phyloP scores from a whole-genome alignment of 2,113 vertebrate species.

The Onychorhynchus coronatus region DNA sequence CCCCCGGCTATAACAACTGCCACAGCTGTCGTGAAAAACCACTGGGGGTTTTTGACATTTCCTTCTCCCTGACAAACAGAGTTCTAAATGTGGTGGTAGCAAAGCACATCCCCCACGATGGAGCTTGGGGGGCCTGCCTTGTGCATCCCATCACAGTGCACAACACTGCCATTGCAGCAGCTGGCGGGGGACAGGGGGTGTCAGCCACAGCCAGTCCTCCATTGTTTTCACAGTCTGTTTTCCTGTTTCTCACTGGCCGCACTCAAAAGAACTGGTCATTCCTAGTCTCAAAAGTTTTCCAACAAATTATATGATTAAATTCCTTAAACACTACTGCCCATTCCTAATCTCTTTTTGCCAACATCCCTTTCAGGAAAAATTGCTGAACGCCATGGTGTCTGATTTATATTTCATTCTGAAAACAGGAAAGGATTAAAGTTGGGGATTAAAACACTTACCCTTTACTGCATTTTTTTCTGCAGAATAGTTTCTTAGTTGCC shows the following conservation, averaged over 20 bases:
- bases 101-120: not conserved
- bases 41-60: not conserved
- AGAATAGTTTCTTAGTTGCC: slow-evolving; percentile 76
- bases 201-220: not conserved
- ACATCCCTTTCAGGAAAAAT: slow-evolving; percentile 75
- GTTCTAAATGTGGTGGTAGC: not conserved
- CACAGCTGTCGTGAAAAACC: not conserved
- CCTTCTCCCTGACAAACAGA: not conserved
- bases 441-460: slow-evolving; percentile 80
- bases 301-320: slow-evolving; percentile 77
- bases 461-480: slow-evolving; percentile 68
- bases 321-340: slow-evolving; percentile 69
- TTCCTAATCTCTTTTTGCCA: slow-evolving; percentile 75
- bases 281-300: slow-evolving; percentile 66
- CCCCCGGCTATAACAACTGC: not conserved
- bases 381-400: slow-evolving; percentile 59
- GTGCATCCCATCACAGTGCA: not conserved
- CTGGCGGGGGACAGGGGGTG: not conserved
- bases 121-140: not conserved
- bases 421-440: slow-evolving; percentile 81
- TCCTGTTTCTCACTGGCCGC: slow-evolving; percentile 48
- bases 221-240: slow-evolving; percentile 52
- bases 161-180: not conserved
- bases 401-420: slow-evolving; percentile 81
- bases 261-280: slow-evolving; percentile 68